Evolutionary conservation across 2,113 vertebrate genomes (phyloP).

Genomic region (Hemiprocne comata): DNA sequence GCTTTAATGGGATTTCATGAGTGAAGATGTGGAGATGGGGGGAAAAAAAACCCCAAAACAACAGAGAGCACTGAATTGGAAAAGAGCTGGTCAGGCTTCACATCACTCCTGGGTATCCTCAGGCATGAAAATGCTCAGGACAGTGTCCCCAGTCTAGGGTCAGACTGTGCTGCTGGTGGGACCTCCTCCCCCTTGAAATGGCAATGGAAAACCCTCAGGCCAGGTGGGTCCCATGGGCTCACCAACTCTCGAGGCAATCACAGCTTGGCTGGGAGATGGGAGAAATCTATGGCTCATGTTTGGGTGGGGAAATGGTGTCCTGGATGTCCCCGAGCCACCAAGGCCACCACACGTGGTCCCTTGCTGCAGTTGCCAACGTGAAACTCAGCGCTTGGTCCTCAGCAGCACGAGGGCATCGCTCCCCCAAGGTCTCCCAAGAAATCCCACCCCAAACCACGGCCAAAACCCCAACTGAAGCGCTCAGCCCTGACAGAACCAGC

Average conservation of each 20-base stretch:
- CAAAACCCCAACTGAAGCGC: fast-evolving
- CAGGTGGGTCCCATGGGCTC: not conserved
- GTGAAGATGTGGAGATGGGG: fast-evolving
- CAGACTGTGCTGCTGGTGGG: not conserved
- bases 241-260: too few species aligned
- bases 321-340: not conserved
- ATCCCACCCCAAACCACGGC: not conserved
- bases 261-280: not conserved
- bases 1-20: not conserved
- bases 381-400: not conserved
- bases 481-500: not conserved
- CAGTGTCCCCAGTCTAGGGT: not conserved
- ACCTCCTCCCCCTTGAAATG: not conserved
- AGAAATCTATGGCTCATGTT: fast-evolving
- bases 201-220: not conserved
- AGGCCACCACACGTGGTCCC: fast-evolving
- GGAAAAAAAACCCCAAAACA: too few species aligned
- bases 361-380: not conserved
- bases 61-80: not conserved
- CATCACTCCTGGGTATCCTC: too few species aligned
- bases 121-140: not conserved
- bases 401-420: fast-evolving
- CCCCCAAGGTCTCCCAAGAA: fast-evolving
- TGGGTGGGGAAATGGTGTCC: not conserved
- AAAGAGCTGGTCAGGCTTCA: not conserved